These are phyloP conservation scores for Phrynosoma blainvillii DNA, from an alignment of 2,113 vertebrate genomes.

Conservation along the genomic window DNA sequence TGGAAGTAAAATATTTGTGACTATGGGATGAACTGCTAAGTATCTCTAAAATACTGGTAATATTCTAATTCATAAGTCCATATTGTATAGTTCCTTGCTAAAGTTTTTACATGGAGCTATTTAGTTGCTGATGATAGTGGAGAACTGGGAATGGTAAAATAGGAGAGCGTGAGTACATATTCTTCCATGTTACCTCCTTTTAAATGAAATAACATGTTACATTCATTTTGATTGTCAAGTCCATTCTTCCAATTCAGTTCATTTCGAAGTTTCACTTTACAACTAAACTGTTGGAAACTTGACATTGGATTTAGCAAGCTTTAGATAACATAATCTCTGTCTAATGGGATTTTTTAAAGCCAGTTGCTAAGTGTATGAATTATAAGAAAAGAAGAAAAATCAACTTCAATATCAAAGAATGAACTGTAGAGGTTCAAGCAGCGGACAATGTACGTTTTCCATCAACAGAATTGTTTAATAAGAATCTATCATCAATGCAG, in stretches of 20 bases:
- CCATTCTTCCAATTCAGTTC: slow-evolving; percentile 41
- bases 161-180: slow-evolving; percentile 32
- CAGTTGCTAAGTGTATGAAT: slow-evolving; percentile 70
- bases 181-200: slow-evolving; percentile 37
- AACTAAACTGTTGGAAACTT: slow-evolving; percentile 65
- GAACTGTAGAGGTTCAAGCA: slow-evolving; percentile 77
- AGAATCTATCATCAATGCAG: slow-evolving; percentile 73
- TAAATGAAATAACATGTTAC: slow-evolving; percentile 48
- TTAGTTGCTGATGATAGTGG: slow-evolving; percentile 60
- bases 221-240: slow-evolving; percentile 64
- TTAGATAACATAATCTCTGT: slow-evolving; percentile 78
- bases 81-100: slow-evolving; percentile 56
- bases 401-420: slow-evolving; percentile 75
- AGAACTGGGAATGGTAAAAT: slow-evolving; percentile 58
- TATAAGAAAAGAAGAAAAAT: slow-evolving; percentile 70
- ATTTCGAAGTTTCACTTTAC: slow-evolving; percentile 60
- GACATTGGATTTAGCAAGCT: slow-evolving; percentile 70
- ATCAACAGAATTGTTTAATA: slow-evolving; percentile 77
- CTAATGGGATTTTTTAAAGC: slow-evolving; percentile 74
- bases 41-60: slow-evolving; percentile 59
- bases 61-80: slow-evolving; percentile 47
- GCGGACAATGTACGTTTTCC: slow-evolving; percentile 75
- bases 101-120: slow-evolving; percentile 46
- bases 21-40: slow-evolving; percentile 51
- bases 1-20: slow-evolving; percentile 61